Conservation (phyloP, 2,888 invertebrate genomes). For the Caenorhabditis doughertyi region DNA sequence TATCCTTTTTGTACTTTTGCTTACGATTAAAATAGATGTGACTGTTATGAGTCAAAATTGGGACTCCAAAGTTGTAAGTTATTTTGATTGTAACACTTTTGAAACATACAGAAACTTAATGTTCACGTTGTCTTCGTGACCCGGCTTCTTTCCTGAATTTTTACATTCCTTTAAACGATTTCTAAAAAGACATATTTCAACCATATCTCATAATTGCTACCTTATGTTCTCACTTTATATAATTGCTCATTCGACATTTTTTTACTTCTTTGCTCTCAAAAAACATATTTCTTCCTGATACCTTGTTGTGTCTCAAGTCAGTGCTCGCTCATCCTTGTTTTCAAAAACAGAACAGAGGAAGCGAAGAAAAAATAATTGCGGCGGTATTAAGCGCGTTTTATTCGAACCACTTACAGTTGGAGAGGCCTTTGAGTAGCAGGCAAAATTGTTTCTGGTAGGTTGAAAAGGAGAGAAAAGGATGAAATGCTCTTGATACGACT, state of each 20-base stretch:
- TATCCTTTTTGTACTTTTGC: too few species aligned
- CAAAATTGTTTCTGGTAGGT: slow-evolving; percentile 43
- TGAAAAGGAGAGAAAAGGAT: slow-evolving; percentile 1
- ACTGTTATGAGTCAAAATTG: too few species aligned
- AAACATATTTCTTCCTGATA: slow-evolving; percentile 1
- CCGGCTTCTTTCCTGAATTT: too few species aligned
- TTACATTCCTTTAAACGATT: too few species aligned
- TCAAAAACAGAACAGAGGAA: slow-evolving; percentile 40
- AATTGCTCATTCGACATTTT: not conserved
- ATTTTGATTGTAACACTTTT: too few species aligned
- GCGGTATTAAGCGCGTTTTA: slow-evolving; percentile 41
- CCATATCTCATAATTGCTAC: too few species aligned
- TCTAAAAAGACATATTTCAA: too few species aligned
- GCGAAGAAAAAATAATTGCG: slow-evolving; percentile 27
- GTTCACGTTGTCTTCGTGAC: too few species aligned
- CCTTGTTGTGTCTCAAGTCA: slow-evolving; percentile 16
- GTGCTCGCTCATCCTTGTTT: slow-evolving; percentile 18
- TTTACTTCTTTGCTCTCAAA: not conserved
- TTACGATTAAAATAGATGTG: too few species aligned
- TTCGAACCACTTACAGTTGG: slow-evolving; percentile 39
- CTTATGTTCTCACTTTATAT: too few species aligned
- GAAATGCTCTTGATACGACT: slow-evolving; percentile 30
- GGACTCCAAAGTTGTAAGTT: too few species aligned
- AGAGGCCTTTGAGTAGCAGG: slow-evolving; percentile 39
- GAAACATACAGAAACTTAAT: too few species aligned